A percentile compares a stretch with the other conserved stretches of the same genome.
These are phyloP conservation scores for Scaptomyza montana DNA, from an alignment of 1,140 invertebrate species.

Conservation along the genomic window DNA sequence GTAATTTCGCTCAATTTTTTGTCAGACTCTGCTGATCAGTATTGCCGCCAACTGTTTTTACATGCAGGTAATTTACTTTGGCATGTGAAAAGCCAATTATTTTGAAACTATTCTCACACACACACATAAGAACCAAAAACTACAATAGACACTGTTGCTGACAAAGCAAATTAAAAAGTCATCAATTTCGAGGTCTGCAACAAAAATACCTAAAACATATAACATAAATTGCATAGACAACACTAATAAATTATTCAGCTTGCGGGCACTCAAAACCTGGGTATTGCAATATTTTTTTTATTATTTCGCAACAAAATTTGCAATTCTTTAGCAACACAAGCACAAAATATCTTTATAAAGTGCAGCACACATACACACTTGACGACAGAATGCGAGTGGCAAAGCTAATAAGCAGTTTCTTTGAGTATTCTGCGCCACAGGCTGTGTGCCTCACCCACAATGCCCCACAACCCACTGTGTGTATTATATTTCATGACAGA, in stretches of 20 bases:
- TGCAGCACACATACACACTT: slow-evolving; percentile 8
- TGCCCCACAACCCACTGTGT: neutral
- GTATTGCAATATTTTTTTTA: slow-evolving; percentile 23
- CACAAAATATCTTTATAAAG: slow-evolving; percentile 23
- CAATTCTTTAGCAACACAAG: slow-evolving; percentile 37
- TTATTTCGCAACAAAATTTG: slow-evolving; percentile 52
- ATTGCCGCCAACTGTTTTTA: slow-evolving; percentile 1
- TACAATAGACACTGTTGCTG: slow-evolving; percentile 36
- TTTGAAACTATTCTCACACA: slow-evolving; percentile 13
- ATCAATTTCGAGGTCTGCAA: slow-evolving; percentile 15
- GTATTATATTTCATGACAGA: slow-evolving; percentile 60
- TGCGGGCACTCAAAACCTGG: slow-evolving; percentile 39
- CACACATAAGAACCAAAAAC: slow-evolving; percentile 3
- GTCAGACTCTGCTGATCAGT: neutral
- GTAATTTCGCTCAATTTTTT: neutral
- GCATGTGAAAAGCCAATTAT: neutral
- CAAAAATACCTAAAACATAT: slow-evolving; percentile 24
- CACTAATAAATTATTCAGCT: slow-evolving; percentile 58
- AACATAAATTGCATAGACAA: slow-evolving; percentile 44
- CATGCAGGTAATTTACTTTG: neutral
- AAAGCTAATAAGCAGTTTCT: slow-evolving; percentile 70
- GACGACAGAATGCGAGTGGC: slow-evolving; percentile 45
- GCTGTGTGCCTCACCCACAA: neutral
- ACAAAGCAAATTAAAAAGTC: slow-evolving; percentile 46
- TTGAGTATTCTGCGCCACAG: slow-evolving; percentile 38